Evolutionary conservation across 2,113 vertebrate species (phyloP).

Genomic region (Prionailurus bengalensis): DNA sequence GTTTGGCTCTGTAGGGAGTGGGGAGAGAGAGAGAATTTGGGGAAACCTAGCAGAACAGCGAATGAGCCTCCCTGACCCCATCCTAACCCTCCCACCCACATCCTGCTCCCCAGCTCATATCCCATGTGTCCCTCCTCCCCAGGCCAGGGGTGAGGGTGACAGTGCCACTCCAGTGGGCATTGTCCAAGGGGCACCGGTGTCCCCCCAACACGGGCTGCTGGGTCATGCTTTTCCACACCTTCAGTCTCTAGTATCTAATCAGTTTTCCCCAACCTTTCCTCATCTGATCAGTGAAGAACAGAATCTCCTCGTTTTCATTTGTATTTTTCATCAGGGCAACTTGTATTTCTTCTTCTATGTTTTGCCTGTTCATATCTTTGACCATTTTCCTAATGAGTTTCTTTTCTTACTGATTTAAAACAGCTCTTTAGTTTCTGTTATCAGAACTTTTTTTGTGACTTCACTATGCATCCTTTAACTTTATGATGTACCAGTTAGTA

Average conservation of each 20-base stretch:
- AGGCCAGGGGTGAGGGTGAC: background rate
- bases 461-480: background rate
- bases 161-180: background rate
- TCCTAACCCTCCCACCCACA: background rate
- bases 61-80: background rate
- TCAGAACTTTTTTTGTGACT: background rate
- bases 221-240: no score
- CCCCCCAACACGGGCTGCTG: background rate
- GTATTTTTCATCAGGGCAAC: background rate
- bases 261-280: background rate
- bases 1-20: fast-evolving
- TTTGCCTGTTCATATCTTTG: background rate
- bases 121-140: background rate
- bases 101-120: background rate
- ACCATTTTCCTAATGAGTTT: background rate
- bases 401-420: background rate
- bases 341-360: background rate
- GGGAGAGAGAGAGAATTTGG: background rate
- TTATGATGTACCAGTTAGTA: background rate
- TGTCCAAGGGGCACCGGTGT: background rate
- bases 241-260: background rate
- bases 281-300: background rate
- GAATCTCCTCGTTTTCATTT: background rate
- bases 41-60: background rate
- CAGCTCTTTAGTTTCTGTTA: background rate